Conservation (phyloP, 2,888 invertebrate genomes). For the Criorhina ranunculi region DNA sequence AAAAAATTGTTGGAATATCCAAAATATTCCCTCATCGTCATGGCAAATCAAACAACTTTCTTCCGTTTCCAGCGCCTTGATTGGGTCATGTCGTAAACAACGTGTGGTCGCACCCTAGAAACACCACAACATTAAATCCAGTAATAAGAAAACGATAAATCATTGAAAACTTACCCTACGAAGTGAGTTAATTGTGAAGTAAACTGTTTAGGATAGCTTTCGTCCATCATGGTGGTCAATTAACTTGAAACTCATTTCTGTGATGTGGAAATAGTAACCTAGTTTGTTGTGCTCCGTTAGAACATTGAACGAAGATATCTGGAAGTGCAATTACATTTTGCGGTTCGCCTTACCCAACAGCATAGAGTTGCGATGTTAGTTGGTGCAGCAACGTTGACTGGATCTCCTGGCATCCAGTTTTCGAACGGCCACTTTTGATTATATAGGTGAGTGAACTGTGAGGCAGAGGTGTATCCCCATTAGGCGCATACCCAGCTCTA, state of each 20-base stretch:
- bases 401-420: conserved; percentile 75
- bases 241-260: conserved; percentile 72
- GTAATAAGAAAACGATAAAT: conserved; percentile 55
- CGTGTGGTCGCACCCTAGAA: conserved; percentile 26
- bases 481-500: conserved; percentile 67
- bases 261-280: conserved; percentile 74
- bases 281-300: conserved; percentile 65
- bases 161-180: conserved; percentile 48
- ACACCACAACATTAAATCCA: conserved; percentile 15
- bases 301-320: conserved; percentile 72
- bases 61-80: conserved; percentile 12
- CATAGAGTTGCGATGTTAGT: conserved; percentile 38
- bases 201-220: conserved; percentile 66
- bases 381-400: conserved; percentile 29
- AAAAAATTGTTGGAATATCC: background rate
- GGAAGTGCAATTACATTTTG: conserved; percentile 74
- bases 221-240: conserved; percentile 74
- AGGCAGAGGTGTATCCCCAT: conserved; percentile 77
- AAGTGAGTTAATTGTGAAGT: conserved; percentile 66
- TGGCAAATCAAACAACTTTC: conserved; percentile 5
- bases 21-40: background rate
- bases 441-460: conserved; percentile 77
- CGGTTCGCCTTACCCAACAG: conserved; percentile 67
- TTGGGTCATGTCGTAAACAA: conserved; percentile 23
- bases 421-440: conserved; percentile 76